These are phyloP conservation scores for Clarias magur DNA, from an alignment of 2,113 vertebrate species.

Conservation along the genomic window DNA sequence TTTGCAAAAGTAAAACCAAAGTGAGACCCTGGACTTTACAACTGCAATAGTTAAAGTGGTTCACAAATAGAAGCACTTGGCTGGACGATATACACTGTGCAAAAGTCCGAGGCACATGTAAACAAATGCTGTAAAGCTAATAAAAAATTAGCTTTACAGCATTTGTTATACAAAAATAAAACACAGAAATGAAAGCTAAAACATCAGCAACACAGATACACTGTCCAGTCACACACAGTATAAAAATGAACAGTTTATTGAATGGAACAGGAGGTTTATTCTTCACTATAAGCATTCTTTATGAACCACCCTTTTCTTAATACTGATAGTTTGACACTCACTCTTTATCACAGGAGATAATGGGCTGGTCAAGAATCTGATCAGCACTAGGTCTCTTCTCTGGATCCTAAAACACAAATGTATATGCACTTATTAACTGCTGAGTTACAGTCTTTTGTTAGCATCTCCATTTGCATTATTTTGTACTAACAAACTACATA, in stretches of 20 bases:
- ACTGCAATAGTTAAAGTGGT: background rate
- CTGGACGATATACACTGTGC: background rate
- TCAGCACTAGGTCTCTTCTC: slow-evolving; percentile 90
- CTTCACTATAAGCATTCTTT: background rate
- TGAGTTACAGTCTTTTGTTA: background rate
- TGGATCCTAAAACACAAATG: slow-evolving; percentile 80
- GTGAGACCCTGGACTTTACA: background rate
- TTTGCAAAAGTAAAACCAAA: background rate
- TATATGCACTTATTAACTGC: background rate
- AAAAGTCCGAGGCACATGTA: background rate
- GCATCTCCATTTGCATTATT: background rate
- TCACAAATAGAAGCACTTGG: background rate
- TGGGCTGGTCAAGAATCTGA: slow-evolving; percentile 82
- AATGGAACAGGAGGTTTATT: background rate
- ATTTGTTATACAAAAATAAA: no score
- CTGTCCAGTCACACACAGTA: background rate
- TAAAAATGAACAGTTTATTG: background rate
- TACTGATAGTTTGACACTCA: slow-evolving; percentile 66
- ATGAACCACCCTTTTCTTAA: background rate
- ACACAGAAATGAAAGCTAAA: background rate
- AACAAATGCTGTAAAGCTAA: background rate
- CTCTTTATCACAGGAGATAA: slow-evolving; percentile 82
- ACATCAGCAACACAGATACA: background rate
- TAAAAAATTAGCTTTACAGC: background rate
- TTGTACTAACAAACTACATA: background rate